Percentiles rank a stretch among this genome's conserved stretches.
Conservation (phyloP, 2,888 invertebrate genomes). For the Caenorhabditis angaria region DNA sequence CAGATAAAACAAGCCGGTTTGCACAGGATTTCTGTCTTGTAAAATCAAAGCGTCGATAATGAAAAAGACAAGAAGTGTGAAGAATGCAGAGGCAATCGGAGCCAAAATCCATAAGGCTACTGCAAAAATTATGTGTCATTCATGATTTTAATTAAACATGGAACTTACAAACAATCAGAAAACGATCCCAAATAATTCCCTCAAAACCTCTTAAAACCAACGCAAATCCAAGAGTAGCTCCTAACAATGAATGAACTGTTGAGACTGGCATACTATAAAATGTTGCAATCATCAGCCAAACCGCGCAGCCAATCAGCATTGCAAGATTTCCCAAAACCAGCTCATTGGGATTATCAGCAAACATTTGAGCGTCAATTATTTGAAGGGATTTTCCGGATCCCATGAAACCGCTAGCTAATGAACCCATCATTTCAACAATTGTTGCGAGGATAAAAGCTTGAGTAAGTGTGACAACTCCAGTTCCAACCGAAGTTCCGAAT, state of each 20-base stretch:
- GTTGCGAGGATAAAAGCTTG: constrained; percentile 94
- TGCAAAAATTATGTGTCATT: background rate
- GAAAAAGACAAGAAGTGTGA: constrained; percentile 78
- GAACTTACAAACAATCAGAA: constrained; percentile 73
- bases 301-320: constrained; percentile 82
- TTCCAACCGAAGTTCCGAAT: constrained; percentile 80
- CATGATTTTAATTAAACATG: background rate
- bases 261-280: constrained; percentile 92
- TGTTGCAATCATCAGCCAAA: constrained; percentile 92
- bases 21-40: constrained; percentile 51
- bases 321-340: constrained; percentile 91
- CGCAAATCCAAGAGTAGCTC: constrained; percentile 94
- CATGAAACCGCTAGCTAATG: constrained; percentile 86
- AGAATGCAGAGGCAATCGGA: constrained; percentile 87
- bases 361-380: constrained; percentile 87
- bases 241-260: constrained; percentile 97
- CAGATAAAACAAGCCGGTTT: constrained; percentile 81
- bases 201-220: constrained; percentile 86
- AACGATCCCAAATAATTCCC: constrained; percentile 82
- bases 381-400: constrained; percentile 12
- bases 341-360: constrained; percentile 82
- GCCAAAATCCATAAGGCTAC: constrained; percentile 88
- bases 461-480: constrained; percentile 79
- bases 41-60: constrained; percentile 76
- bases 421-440: constrained; percentile 92